Evolutionary conservation across 2,113 vertebrate species (phyloP), one percentile per base, ranked within the genome.

Genomic region (Thunnus thynnus): DNA sequence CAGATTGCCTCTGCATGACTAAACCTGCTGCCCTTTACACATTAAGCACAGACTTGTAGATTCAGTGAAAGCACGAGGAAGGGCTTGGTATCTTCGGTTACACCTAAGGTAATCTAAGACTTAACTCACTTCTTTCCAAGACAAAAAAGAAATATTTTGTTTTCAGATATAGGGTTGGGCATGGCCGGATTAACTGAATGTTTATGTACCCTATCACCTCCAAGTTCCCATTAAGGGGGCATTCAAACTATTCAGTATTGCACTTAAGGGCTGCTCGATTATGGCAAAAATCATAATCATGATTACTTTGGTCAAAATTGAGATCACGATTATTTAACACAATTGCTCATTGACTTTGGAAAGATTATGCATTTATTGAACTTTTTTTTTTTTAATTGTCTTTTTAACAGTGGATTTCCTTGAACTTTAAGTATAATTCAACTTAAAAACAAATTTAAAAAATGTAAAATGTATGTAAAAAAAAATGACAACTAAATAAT

Each of bases 21-120:
- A 25, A 83, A 72, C 80, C 65, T 69, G 83, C 66, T 55, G 66
- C 14, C 2, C 4, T 10, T 50, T 18, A 27, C 22, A 70, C 36
- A 32, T n/a, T 5, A 4, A 52, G 32, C 30, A 66, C 48, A 78
- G 20, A 51, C 67, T 7, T 64, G 60, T 44, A 81, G 41, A 30
- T n/a, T 64, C 5, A 36, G 6, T 44, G 8, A 20, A 80, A 66
- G 46, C 17, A 71, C 3, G 17, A 65, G 41, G 41, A 70, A 58
- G 61, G 16, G 50, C 11, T 30, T n/a, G 12, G 54, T 2, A 62
- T 52, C 48, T 65, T 20, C 13, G 4, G 44, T 5, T 71, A 75
- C n/a, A 55, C 13, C 17, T 67, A 7, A 73, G 66, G 6, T 7
- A 27, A 36, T 32, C 3, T 10, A 30, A 30, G 5, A 36, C 4